Evolutionary conservation across 1,140 invertebrate species (phyloP), one percentile per base, ranked within the genome.

Genomic region (Leguminivora glycinivorella): DNA sequence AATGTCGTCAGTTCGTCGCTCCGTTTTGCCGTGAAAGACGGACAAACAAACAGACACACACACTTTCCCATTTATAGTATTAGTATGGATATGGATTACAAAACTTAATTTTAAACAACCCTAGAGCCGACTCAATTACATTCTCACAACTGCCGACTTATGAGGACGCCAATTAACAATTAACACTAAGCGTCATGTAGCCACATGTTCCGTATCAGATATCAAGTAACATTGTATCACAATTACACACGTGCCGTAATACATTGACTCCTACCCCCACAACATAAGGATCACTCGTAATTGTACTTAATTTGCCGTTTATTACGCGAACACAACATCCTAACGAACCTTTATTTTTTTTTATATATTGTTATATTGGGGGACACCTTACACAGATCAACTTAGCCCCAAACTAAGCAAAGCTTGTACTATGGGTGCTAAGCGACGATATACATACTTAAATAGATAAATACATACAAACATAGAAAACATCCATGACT

Each of bases 131-230:
- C 58, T 19, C 17, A 63, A 63, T 34, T n/a, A 60, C 4, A 24
- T 52, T 19, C 5, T 52, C 1, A 17, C 14, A 63, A 31, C 9
- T 29, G 29, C 26, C 26, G 6, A 19, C 58, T 58, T 58, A 58
- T 58, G 19, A 29, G 26, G 58, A 26, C 58, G 26, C 25, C 26
- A 63, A 63, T 63, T 34, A 63, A 63, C 58, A 63, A 63, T 63
- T 63, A 63, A 63, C 58, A 29, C 58, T 63, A 34, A 63, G 58
- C 26, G 58, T 63, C 58, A 12, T 63, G 58, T 63, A 63, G 26
- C 58, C 29, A 63, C 29, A 63, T 63, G 58, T 34, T 63, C 17
- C 58, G 34, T 63, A 63, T 63, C 58, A 63, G 58, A 63, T 63
- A 63, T 63, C 58, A 63, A 63, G 58, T 52, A 22, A 52, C 47